These are phyloP conservation scores for Microcebus murinus DNA, from an alignment of 2,113 vertebrate genomes.

Conservation along the genomic window DNA sequence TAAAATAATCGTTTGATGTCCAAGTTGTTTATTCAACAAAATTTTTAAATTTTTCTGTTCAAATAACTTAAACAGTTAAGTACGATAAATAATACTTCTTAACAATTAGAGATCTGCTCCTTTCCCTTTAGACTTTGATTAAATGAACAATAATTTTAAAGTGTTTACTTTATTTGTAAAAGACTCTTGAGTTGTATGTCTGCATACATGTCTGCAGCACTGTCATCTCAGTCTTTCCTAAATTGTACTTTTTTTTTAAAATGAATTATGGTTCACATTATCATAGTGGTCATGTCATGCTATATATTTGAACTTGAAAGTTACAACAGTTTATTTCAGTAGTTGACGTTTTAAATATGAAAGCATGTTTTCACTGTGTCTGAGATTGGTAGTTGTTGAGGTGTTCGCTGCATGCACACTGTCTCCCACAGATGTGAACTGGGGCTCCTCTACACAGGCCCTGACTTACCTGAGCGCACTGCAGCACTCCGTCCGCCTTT, in stretches of 20 bases:
- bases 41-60: not conserved
- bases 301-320: not conserved
- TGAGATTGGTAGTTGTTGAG: not conserved
- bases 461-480: slow-evolving; percentile 97
- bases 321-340: slow-evolving; percentile 37
- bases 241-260: not conserved
- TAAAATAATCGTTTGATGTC: not conserved
- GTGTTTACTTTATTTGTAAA: not conserved
- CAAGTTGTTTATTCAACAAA: not conserved
- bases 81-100: not conserved
- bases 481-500: slow-evolving; percentile 95
- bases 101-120: not conserved
- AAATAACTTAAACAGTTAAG: not conserved
- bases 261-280: not conserved
- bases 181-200: not conserved
- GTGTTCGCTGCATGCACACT: not conserved
- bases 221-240: not conserved
- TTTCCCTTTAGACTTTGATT: not conserved
- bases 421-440: slow-evolving; percentile 95
- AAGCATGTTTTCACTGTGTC: not conserved
- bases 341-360: not conserved
- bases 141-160: slow-evolving; percentile 23
- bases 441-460: slow-evolving; percentile 99
- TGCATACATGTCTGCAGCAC: not conserved
- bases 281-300: not conserved